Evolutionary conservation across 2,797 vertebrate genomes (phyloP).

Genomic region (Sorex maritimensis): DNA sequence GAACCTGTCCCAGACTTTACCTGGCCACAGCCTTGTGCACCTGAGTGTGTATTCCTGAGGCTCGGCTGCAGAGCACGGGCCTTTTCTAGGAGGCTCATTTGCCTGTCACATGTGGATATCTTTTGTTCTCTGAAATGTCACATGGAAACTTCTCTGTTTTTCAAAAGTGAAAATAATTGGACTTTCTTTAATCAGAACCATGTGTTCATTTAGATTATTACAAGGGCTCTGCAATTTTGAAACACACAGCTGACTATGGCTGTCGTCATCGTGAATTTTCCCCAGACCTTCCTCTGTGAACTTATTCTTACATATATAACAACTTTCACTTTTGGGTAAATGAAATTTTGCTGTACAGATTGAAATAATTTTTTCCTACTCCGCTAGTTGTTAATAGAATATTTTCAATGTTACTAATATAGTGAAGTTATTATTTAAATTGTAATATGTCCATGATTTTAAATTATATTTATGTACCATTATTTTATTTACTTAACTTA

Average conservation of each 20-base stretch:
- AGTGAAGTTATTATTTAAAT: not conserved
- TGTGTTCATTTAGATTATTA: constrained; percentile 52
- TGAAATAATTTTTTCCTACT: constrained; percentile 14
- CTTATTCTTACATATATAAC: constrained; percentile 38
- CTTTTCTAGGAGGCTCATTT: not conserved
- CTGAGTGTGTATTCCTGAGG: not conserved
- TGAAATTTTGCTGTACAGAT: constrained; percentile 16
- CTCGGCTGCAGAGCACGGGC: not conserved
- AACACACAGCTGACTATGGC: not conserved
- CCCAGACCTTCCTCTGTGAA: not conserved
- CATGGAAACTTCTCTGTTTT: not conserved
- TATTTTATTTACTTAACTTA: not conserved
- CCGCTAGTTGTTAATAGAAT: not conserved
- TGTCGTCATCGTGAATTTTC: constrained; percentile 46
- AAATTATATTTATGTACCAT: constrained; percentile 44
- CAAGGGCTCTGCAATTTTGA: constrained; percentile 51
- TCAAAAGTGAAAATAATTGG: constrained; percentile 56
- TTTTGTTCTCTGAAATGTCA: constrained; percentile 50
- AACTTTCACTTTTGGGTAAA: constrained; percentile 7
- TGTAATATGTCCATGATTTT: not conserved
- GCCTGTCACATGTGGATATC: not conserved
- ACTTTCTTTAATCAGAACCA: constrained; percentile 40
- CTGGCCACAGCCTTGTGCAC: not conserved
- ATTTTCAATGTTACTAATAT: not conserved
- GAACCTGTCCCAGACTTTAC: not conserved